Percentiles rank a stretch among this genome's conserved stretches.
Evolutionary conservation across 2,113 vertebrate genomes (phyloP).

Genomic region (Xenopus laevis): DNA sequence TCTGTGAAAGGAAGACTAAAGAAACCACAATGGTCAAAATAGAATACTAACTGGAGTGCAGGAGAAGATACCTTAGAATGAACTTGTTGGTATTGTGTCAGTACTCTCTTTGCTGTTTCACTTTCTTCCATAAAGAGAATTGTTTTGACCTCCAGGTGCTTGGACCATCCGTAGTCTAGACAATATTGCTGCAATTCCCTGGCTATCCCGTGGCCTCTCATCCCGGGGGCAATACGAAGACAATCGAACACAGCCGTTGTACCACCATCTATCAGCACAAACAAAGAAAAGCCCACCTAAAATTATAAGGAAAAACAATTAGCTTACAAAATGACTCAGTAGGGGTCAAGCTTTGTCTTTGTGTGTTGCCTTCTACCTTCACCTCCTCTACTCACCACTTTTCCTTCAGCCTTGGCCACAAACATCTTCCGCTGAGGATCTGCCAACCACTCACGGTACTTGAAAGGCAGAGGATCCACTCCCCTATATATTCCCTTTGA

Average conservation of each 20-base stretch:
- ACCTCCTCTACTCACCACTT: conserved; percentile 18
- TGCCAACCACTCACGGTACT: conserved; percentile 18
- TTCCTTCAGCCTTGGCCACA: conserved; percentile 13
- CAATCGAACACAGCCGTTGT: conserved; percentile 71
- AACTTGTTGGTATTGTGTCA: too few species aligned
- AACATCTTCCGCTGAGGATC: conserved; percentile 19
- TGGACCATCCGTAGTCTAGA: conserved; percentile 61
- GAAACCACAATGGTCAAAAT: too few species aligned
- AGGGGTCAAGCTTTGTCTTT: too few species aligned
- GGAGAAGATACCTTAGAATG: too few species aligned
- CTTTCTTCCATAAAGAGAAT: conserved; percentile 7
- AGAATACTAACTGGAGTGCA: too few species aligned
- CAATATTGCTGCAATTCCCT: conserved; percentile 66
- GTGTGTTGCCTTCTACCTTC: neutral
- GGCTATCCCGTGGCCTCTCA: conserved; percentile 46
- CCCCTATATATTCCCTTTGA: conserved; percentile 28
- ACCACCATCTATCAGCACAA: conserved; percentile 63
- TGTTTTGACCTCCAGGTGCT: conserved; percentile 66
- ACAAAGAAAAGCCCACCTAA: conserved; percentile 70
- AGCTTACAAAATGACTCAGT: too few species aligned
- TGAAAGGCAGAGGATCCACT: conserved; percentile 6
- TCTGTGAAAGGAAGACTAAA: too few species aligned
- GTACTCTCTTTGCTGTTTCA: too few species aligned
- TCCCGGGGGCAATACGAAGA: conserved; percentile 68
- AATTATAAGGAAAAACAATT: neutral